Evolutionary conservation across 2,113 vertebrate species (phyloP).

Genomic region (Delphinapterus leucas): DNA sequence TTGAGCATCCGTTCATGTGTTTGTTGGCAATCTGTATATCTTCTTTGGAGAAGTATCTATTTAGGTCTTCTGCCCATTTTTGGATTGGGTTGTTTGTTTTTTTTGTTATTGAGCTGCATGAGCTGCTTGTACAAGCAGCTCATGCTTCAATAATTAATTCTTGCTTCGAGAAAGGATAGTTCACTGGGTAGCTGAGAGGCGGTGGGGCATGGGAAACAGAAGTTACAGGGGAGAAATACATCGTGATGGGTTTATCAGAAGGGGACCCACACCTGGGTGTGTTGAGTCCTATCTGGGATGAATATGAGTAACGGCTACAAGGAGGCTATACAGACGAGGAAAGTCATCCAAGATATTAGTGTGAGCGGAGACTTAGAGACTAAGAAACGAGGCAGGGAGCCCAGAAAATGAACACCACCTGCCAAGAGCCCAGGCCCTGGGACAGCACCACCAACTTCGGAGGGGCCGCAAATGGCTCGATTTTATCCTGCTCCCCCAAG

Average conservation of each 20-base stretch:
- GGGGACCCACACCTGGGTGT: fast-evolving
- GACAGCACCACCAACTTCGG: fast-evolving
- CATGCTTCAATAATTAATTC: fast-evolving
- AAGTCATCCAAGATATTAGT: fast-evolving
- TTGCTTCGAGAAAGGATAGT: neutral
- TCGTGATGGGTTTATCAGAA: fast-evolving
- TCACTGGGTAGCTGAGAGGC: fast-evolving
- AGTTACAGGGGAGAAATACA: fast-evolving
- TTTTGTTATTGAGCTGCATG: too few species aligned
- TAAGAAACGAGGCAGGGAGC: fast-evolving
- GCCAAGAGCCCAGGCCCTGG: fast-evolving
- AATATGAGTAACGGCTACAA: fast-evolving
- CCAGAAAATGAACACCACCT: fast-evolving
- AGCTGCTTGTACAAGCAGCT: too few species aligned
- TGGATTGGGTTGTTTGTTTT: too few species aligned
- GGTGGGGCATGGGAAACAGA: neutral
- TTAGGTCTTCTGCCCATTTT: too few species aligned
- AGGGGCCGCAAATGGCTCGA: fast-evolving
- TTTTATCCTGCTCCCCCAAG: fast-evolving
- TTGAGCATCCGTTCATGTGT: too few species aligned
- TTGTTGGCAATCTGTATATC: too few species aligned
- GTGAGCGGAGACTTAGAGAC: neutral
- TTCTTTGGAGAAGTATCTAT: too few species aligned
- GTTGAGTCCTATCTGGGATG: fast-evolving
- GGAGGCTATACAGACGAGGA: fast-evolving